Evolutionary conservation across 2,797 vertebrate genomes (phyloP).

Genomic region (Molossus molossus): DNA sequence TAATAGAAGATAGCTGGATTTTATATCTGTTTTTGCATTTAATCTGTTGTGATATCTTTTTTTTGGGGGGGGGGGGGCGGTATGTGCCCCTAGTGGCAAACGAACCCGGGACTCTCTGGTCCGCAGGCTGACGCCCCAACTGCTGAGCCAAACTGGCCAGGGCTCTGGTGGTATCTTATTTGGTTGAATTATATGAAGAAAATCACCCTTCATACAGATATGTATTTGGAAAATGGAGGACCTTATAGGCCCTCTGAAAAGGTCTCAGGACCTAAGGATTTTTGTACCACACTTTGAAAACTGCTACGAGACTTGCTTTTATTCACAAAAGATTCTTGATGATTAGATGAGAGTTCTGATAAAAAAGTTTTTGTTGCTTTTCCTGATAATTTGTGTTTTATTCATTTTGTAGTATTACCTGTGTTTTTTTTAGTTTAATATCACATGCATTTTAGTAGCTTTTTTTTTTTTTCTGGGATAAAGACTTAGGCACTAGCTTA

Average conservation of each 20-base stretch:
- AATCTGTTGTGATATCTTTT: background rate
- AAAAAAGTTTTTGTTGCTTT: slow-evolving; percentile 38
- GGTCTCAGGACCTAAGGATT: background rate
- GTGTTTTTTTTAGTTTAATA: background rate
- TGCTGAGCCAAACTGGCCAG: no score
- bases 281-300: slow-evolving; percentile 6
- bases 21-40: slow-evolving; percentile 53
- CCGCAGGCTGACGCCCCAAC: no score
- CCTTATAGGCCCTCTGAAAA: background rate
- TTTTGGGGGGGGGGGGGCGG: no score
- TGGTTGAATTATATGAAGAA: slow-evolving; percentile 48
- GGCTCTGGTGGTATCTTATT: background rate
- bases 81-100: no score
- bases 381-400: slow-evolving; percentile 44
- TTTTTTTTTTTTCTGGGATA: background rate
- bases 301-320: slow-evolving; percentile 9
- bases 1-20: background rate
- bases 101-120: no score
- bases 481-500: background rate
- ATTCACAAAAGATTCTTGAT: background rate
- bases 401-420: background rate
- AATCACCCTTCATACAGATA: background rate
- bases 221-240: background rate
- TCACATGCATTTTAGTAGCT: background rate
- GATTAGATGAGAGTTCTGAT: background rate